Evolutionary conservation across 2,888 invertebrate species (phyloP), one percentile per base, ranked within the genome.

Genomic region (Trimorus sp.): DNA sequence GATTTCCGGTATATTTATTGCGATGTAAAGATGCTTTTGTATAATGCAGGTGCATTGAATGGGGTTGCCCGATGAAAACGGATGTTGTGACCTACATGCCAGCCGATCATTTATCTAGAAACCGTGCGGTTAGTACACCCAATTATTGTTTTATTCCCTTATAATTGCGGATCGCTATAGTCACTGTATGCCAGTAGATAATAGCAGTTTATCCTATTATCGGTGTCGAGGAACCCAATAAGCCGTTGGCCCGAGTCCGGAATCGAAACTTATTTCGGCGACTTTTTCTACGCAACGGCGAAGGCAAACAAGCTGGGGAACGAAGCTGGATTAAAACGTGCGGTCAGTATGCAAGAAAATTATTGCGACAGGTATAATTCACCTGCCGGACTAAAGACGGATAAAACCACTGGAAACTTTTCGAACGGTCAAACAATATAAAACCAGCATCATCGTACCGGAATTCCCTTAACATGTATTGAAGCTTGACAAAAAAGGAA

Each of bases 111-210:
- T 77, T 70, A 70, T 76, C 70, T 65, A 58, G 58, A 70, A 70
- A 70, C 65, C 56, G 54, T 77, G 58, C 45, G 68, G 75, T 75
- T 75, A 53, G 60, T 68, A 68, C 68, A 60, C 54, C 75, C 66
- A 75, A 75, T 75, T 68, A 75, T 75, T 75, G 68, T 75, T 60
- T 75, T 75, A 75, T 75, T 75, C 75, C 68, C 53, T 68, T 66
- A 68, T 75, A 75, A 75, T 75, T 75, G 75, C 68, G n/a, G 37
- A 37, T 54, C 42, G 60, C 66, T 53, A 42, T 48, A 68, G 60
- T 45, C 37, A 62, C 54, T 68, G 54, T 68, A 75, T 66, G 36
- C 54, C 48, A 60, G 45, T 54, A 75, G 66, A 75, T 75, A 66
- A 59, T 66, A 75, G 53, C 36, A 75, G 75, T 75, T 75, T 75